A percentile compares a stretch with the other conserved stretches of the same genome.
phyloP scores from a whole-genome alignment of 2,797 vertebrate species.

The Anolis apletophallus region DNA sequence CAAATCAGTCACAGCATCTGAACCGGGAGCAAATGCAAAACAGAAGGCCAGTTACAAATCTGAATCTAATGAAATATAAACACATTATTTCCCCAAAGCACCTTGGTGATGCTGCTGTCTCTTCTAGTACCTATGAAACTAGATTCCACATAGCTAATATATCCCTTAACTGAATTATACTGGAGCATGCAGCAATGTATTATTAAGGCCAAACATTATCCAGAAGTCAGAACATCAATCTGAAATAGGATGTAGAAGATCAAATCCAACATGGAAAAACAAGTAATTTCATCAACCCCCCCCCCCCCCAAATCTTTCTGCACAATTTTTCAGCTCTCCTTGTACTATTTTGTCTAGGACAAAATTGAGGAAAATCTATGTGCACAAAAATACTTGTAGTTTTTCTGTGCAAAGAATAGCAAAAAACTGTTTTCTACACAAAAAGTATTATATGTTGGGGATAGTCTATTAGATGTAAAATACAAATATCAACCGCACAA shows the following conservation, averaged over 20 bases:
- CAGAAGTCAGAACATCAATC: constrained; percentile 12
- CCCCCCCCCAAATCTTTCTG: no score
- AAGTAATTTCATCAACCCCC: no score
- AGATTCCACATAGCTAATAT: background rate
- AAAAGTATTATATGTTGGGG: no score
- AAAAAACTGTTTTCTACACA: no score
- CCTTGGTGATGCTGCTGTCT: background rate
- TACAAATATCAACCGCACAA: no score
- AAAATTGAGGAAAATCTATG: no score
- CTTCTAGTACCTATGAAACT: background rate
- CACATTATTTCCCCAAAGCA: background rate
- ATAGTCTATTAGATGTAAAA: no score
- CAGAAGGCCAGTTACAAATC: rapidly evolving
- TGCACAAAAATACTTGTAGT: no score
- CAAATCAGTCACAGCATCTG: constrained; percentile 87
- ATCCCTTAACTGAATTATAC: background rate
- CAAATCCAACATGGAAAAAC: no score
- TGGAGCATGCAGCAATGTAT: constrained; percentile 22
- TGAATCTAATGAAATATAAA: background rate
- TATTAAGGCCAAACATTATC: background rate
- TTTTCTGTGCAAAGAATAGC: no score
- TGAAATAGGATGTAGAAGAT: background rate
- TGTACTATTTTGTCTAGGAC: no score
- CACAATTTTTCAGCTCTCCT: no score
- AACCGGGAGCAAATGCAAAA: constrained; percentile 6